Conservation (phyloP, 2,797 vertebrate species). For the Neosilurus hyrtlii region DNA sequence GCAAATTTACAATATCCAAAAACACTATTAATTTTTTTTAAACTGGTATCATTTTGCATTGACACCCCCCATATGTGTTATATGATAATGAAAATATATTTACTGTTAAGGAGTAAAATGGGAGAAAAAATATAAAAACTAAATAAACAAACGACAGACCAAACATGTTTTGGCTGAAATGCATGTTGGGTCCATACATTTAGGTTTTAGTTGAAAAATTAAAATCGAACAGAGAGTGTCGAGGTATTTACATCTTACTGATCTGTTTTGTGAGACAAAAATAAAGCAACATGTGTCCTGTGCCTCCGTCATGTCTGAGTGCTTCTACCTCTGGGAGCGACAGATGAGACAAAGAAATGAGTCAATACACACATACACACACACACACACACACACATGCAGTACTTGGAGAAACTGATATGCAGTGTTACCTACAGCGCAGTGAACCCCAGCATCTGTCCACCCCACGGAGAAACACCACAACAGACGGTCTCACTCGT, state of each 20-base stretch:
- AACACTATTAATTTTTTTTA: too few species aligned
- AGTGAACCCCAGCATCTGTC: constrained; percentile 54
- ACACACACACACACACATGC: constrained; percentile 33
- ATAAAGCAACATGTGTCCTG: constrained; percentile 52
- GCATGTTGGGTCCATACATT: too few species aligned
- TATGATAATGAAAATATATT: background rate
- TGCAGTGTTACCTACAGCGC: constrained; percentile 52
- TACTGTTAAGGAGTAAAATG: background rate
- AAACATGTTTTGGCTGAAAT: background rate
- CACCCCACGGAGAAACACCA: constrained; percentile 31
- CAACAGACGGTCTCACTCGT: constrained; percentile 41
- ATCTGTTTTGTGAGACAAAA: constrained; percentile 19
- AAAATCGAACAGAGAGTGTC: background rate
- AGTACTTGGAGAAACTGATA: constrained; percentile 54
- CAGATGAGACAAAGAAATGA: constrained; percentile 52
- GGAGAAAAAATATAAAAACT: background rate
- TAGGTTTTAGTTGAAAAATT: background rate
- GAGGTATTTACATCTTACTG: background rate
- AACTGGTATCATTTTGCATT: too few species aligned
- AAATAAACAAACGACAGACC: background rate
- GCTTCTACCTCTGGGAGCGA: constrained; percentile 47
- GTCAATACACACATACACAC: constrained; percentile 41
- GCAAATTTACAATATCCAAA: too few species aligned
- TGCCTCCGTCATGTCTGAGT: constrained; percentile 48
- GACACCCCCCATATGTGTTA: background rate